Evolutionary conservation across 2,113 vertebrate species (phyloP).

Genomic region (Hyperopisus bebe): DNA sequence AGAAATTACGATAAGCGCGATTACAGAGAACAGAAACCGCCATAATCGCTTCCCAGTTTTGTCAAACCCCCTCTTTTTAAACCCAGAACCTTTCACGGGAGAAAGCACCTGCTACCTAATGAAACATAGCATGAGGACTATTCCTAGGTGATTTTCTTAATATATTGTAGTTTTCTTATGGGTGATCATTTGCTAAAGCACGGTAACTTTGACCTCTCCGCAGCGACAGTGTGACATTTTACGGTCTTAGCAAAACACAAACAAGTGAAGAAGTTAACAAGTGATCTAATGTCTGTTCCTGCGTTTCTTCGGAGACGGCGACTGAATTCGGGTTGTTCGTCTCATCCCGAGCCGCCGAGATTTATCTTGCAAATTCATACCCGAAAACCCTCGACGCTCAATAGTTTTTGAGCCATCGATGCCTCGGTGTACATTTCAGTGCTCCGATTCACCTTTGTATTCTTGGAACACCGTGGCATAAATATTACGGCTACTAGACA

Average conservation of each 20-base stretch:
- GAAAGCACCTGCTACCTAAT: neutral
- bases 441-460: neutral
- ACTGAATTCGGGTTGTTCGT: neutral
- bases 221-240: neutral
- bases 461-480: neutral
- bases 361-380: neutral
- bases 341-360: neutral
- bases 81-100: neutral
- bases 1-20: neutral
- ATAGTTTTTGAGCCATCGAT: neutral
- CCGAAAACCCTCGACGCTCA: neutral
- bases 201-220: constrained; percentile 5
- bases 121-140: neutral
- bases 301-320: neutral
- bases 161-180: neutral
- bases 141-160: neutral
- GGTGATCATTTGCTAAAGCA: neutral
- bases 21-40: neutral
- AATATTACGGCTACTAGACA: neutral
- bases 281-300: neutral
- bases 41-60: neutral
- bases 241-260: neutral
- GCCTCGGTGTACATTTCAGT: neutral
- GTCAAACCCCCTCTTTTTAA: neutral
- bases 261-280: constrained; percentile 9